Evolutionary conservation across 2,888 invertebrate genomes (phyloP).

Genomic region (Druceiella hillmani): DNA sequence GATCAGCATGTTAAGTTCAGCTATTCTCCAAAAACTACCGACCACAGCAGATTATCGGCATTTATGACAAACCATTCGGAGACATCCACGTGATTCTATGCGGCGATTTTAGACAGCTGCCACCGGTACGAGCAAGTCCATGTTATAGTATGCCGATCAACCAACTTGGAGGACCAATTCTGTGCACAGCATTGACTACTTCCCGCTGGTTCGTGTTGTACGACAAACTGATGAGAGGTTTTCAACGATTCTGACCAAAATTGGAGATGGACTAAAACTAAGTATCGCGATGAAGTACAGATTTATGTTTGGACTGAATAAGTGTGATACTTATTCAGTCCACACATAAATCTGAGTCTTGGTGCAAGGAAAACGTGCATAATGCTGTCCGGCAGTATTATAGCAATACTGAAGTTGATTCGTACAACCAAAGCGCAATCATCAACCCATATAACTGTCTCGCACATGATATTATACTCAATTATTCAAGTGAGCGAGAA

Average conservation of each 20-base stretch:
- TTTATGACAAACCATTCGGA: conserved; percentile 20
- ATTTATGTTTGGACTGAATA: too few species aligned
- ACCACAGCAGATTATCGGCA: conserved; percentile 21
- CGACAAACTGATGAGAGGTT: conserved; percentile 29
- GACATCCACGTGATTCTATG: conserved; percentile 21
- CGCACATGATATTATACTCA: conserved; percentile 22
- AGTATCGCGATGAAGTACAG: conserved; percentile 21
- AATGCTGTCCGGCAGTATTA: conserved; percentile 26
- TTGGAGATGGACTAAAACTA: conserved; percentile 26
- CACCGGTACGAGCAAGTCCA: conserved; percentile 29
- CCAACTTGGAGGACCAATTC: conserved; percentile 23
- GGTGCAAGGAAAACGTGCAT: conserved; percentile 24
- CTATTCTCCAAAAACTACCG: conserved; percentile 15
- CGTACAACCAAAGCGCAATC: too few species aligned
- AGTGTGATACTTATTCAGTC: conserved; percentile 23
- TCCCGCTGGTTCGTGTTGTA: conserved; percentile 27
- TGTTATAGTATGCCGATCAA: conserved; percentile 25
- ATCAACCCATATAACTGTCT: conserved; percentile 23
- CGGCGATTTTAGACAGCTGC: conserved; percentile 31
- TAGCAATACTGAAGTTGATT: conserved; percentile 26
- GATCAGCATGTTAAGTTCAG: conserved; percentile 25
- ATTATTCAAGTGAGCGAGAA: conserved; percentile 17
- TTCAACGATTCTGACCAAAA: conserved; percentile 28
- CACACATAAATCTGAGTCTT: conserved; percentile 24
- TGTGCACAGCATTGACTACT: conserved; percentile 29